A percentile compares a stretch with the other conserved stretches of the same genome.
Evolutionary conservation across 2,888 invertebrate genomes (phyloP).

Genomic region (Mesoligia furuncula): DNA sequence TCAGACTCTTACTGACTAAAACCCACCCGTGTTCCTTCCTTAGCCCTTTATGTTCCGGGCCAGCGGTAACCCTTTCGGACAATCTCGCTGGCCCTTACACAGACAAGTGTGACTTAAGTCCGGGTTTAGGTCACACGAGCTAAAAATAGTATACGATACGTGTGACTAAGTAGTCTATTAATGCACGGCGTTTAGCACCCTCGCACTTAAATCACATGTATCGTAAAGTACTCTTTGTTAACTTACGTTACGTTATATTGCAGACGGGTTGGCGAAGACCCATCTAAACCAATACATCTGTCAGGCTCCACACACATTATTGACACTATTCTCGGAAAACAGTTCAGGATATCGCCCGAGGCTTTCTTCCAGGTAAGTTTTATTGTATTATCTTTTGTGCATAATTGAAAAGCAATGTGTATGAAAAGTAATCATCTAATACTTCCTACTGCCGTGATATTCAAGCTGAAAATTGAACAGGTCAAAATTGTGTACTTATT

Average conservation of each 20-base stretch:
- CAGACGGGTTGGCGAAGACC: slow-evolving; percentile 91
- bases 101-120: too few relatives aligned
- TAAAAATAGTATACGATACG: too few relatives aligned
- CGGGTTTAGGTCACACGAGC: too few relatives aligned
- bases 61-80: too few relatives aligned
- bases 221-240: too few relatives aligned
- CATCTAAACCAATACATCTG: slow-evolving; percentile 91
- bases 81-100: too few relatives aligned
- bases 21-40: too few relatives aligned
- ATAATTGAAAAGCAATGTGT: not conserved
- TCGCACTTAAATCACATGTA: too few relatives aligned
- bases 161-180: too few relatives aligned
- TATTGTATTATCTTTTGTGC: not conserved
- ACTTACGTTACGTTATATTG: slow-evolving; percentile 60
- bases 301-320: slow-evolving; percentile 94
- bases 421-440: not conserved
- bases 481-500: not conserved
- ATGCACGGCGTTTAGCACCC: too few relatives aligned
- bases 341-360: slow-evolving; percentile 95
- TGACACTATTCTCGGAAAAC: slow-evolving; percentile 92
- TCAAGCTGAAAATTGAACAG: not conserved
- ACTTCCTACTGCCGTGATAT: not conserved
- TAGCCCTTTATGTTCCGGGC: too few relatives aligned
- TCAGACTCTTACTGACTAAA: too few relatives aligned
- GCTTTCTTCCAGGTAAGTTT: slow-evolving; percentile 95